phyloP scores from a whole-genome alignment of 2,113 vertebrate species.

The Amphiprion percula region DNA sequence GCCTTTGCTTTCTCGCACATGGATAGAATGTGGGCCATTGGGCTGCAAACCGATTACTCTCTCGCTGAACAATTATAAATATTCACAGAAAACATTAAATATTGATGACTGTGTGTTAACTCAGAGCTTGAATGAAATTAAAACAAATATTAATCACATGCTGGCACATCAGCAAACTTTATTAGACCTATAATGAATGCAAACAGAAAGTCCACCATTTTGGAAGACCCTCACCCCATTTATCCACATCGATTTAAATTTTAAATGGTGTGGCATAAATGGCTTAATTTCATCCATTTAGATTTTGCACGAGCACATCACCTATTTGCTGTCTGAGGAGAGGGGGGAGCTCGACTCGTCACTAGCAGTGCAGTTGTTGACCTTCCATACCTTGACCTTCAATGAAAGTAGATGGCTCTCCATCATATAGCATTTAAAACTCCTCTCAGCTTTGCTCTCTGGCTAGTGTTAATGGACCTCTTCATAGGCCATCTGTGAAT shows the following conservation, averaged over 20 bases:
- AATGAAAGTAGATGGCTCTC: conserved; percentile 54
- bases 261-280: conserved; percentile 46
- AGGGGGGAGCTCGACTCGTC: conserved; percentile 9
- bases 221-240: conserved; percentile 48
- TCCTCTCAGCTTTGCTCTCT: conserved; percentile 47
- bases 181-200: conserved; percentile 64
- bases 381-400: conserved; percentile 64
- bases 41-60: conserved; percentile 66
- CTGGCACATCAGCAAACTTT: conserved; percentile 68
- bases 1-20: conserved; percentile 28
- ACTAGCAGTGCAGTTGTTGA: conserved; percentile 59
- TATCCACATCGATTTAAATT: conserved; percentile 60
- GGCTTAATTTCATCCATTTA: conserved; percentile 43
- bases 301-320: conserved; percentile 23
- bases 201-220: conserved; percentile 47
- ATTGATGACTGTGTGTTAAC: conserved; percentile 80
- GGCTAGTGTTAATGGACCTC: conserved; percentile 70
- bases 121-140: conserved; percentile 76
- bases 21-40: conserved; percentile 43
- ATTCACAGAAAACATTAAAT: conserved; percentile 81
- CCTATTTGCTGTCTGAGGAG: conserved; percentile 29
- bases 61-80: conserved; percentile 77
- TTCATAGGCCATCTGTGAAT: conserved; percentile 71
- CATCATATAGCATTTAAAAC: conserved; percentile 66
- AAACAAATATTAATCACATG: conserved; percentile 84